Conservation (phyloP, 2,113 vertebrate genomes). For the Chionis minor region DNA sequence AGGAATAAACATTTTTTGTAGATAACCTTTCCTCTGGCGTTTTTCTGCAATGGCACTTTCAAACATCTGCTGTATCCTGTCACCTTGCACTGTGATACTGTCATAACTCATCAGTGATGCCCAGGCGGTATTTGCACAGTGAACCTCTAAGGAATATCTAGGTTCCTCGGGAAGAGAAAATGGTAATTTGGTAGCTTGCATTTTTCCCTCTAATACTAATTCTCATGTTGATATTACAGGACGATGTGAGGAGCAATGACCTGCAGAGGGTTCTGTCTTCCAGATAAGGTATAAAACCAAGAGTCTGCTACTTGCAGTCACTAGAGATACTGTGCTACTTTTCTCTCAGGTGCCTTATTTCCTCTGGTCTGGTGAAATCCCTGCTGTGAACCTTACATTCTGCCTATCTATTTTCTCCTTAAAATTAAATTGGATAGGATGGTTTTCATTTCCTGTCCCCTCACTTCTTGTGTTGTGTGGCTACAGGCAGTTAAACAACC, state of each 20-base stretch:
- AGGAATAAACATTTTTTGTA: not conserved
- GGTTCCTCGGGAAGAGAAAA: not conserved
- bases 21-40: not conserved
- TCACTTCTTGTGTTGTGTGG: constrained; percentile 1
- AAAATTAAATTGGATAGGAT: constrained; percentile 52
- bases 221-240: not conserved
- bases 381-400: constrained; percentile 25
- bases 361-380: not conserved
- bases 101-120: not conserved
- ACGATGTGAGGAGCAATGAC: not conserved
- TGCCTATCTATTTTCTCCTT: constrained; percentile 4
- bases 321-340: not conserved
- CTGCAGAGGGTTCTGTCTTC: constrained; percentile 2
- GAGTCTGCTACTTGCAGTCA: not conserved
- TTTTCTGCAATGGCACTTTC: not conserved
- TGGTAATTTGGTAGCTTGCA: not conserved
- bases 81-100: not conserved
- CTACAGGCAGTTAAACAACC: constrained; percentile 26
- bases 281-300: not conserved
- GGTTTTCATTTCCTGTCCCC: constrained; percentile 50
- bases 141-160: not conserved
- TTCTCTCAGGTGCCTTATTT: constrained; percentile 20
- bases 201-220: not conserved
- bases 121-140: not conserved
- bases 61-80: not conserved